A percentile compares a stretch with the other conserved stretches of the same genome.
These are phyloP conservation scores for Cephus rjabovi DNA, from an alignment of 2,888 invertebrate species.

Conservation along the genomic window DNA sequence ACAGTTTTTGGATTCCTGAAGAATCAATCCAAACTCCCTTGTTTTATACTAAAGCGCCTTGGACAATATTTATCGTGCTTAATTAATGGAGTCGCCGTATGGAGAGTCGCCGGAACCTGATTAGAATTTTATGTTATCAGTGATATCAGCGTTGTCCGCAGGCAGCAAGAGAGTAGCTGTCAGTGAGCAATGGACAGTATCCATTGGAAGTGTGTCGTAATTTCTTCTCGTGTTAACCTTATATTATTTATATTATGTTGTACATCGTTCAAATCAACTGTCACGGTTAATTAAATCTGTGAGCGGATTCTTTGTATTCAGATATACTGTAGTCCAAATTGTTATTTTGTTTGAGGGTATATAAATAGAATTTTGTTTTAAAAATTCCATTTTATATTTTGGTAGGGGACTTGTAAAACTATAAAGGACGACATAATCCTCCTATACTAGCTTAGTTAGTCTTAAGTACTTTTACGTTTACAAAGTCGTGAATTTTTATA, in stretches of 20 bases:
- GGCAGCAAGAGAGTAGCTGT: slow-evolving; percentile 29
- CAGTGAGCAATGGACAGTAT: slow-evolving; percentile 18
- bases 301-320: neutral
- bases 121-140: slow-evolving; percentile 35
- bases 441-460: neutral
- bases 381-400: neutral
- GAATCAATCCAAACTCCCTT: neutral
- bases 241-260: neutral
- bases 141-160: slow-evolving; percentile 39
- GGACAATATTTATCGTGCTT: slow-evolving; percentile 15
- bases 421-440: neutral
- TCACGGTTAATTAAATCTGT: neutral
- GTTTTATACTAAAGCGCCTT: neutral
- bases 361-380: too few species aligned
- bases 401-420: neutral
- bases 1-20: neutral
- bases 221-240: neutral
- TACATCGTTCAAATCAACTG: neutral
- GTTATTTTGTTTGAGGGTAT: neutral
- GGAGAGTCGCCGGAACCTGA: slow-evolving; percentile 13
- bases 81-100: slow-evolving; percentile 24
- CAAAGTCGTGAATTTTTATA: neutral
- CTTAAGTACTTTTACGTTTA: neutral
- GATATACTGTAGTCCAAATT: neutral
- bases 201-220: neutral